These are phyloP conservation scores for Leuctra nigra DNA, from an alignment of 2,888 invertebrate genomes.

Conservation along the genomic window DNA sequence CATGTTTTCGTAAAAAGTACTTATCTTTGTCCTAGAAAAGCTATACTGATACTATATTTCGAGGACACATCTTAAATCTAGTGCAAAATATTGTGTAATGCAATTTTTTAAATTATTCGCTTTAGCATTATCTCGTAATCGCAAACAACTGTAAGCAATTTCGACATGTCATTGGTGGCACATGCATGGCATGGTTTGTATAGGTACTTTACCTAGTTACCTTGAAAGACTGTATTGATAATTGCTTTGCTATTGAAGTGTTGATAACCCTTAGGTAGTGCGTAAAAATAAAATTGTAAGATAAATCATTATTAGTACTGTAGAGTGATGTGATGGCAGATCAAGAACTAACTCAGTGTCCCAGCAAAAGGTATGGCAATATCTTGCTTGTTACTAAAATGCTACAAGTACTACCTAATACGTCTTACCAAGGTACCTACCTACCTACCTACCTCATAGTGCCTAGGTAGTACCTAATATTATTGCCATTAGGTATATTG, in stretches of 20 bases:
- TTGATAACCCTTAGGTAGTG: too few species aligned
- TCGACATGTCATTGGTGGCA: not conserved
- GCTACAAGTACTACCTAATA: too few species aligned
- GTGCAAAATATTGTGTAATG: not conserved
- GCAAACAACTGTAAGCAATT: slow-evolving; percentile 16
- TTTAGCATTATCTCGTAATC: slow-evolving; percentile 7
- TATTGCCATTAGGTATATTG: too few species aligned
- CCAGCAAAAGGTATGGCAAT: not conserved
- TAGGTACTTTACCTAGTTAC: too few species aligned
- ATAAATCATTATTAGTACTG: too few species aligned
- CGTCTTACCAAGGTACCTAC: not conserved
- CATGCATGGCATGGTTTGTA: slow-evolving; percentile 5
- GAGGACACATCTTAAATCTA: not conserved
- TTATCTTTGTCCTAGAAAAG: not conserved
- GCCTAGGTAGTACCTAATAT: too few species aligned
- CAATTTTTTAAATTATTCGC: slow-evolving; percentile 12
- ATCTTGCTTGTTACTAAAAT: too few species aligned
- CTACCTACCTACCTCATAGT: not conserved
- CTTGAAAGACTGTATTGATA: too few species aligned
- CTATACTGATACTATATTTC: too few species aligned
- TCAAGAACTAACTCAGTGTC: not conserved
- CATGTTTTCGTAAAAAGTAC: slow-evolving; percentile 1
- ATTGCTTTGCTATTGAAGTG: too few species aligned
- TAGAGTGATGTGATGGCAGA: slow-evolving; percentile 3
- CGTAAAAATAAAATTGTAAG: too few species aligned